Base-by-base conservation (phyloP, 1,140 invertebrate genomes). In the Drosophila erecta region DNA sequence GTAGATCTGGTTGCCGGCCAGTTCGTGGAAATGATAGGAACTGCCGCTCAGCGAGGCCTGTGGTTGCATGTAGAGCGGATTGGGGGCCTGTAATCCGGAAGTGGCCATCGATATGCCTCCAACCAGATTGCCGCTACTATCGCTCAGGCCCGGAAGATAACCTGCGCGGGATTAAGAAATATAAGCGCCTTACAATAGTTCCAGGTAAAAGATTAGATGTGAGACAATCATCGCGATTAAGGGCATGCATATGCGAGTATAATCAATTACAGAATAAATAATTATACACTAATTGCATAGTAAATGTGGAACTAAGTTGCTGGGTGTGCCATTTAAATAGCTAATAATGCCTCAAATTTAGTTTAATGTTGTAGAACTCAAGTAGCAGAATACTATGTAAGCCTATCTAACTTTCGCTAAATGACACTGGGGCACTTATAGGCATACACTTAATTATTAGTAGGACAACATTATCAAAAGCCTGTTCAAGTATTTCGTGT, bases 21-120 rank as follows among this genome's bases (percentile, higher is more conserved):
- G 58, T 59, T 92, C 94, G 20, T 93, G 93, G 80, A 92, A 92
- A n/a, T 92, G 75, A 74, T 89, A 91, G 61, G 92, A 93, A 79
- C 92, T 92, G 59, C 83, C 90, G 58, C 84, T 87, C 40, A 85
- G 74, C 47, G 90, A 86, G 49, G 86, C 60, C 41, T 86, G 78
- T 35, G 90, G 90, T 59, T 91, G 89, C 75, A 91, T 85, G 22
- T 91, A 91, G 15, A 89, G 74, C 50, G 85, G 77, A 81, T 85
- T 61, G 4, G 69, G 77, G 22, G 80, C 46, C 30, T 85, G 80
- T 35, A 86, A 66, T 27, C 75, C 74, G 49, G 43, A 65, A 50
- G 59, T 53, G 30, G 75, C 61, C 27, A 51, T 69, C 8, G 54
- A 37, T 51, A 56, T 15, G 59, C 64, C 76, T 38, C 70, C 75